Percentiles rank a stretch among this genome's conserved stretches.
phyloP scores from a whole-genome alignment of 2,113 vertebrate species.

The Cyanocitta stelleri region DNA sequence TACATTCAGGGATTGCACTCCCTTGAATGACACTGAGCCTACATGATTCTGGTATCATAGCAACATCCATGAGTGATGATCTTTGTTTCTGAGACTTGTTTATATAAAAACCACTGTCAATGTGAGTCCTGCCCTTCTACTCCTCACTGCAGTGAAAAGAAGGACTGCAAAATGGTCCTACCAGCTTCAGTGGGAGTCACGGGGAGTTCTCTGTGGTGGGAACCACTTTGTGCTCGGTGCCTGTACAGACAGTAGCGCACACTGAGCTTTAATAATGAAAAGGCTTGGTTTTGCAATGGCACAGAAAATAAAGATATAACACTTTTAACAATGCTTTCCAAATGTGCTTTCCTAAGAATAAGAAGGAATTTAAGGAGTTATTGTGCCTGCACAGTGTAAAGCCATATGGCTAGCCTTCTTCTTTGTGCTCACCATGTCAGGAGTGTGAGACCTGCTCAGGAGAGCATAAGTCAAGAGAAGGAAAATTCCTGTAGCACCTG shows the following conservation, averaged over 20 bases:
- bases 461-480: not conserved
- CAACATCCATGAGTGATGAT: not conserved
- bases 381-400: not conserved
- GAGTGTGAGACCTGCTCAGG: fast-evolving
- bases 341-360: not conserved
- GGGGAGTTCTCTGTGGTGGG: fast-evolving
- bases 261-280: not conserved
- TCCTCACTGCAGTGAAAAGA: not conserved
- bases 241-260: not conserved
- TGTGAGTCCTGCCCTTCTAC: not conserved
- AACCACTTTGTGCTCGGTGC: not conserved
- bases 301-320: not conserved
- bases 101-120: not conserved
- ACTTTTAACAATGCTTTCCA: not conserved
- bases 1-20: not conserved
- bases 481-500: not conserved
- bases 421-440: not conserved
- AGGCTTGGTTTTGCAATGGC: not conserved
- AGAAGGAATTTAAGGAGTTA: not conserved
- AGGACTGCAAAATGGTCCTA: not conserved
- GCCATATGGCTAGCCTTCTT: not conserved
- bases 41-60: not conserved
- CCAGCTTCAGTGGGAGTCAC: not conserved
- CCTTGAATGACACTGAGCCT: not conserved
- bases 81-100: not conserved